phyloP scores from a whole-genome alignment of 2,888 invertebrate genomes.

The Blera fallax region DNA sequence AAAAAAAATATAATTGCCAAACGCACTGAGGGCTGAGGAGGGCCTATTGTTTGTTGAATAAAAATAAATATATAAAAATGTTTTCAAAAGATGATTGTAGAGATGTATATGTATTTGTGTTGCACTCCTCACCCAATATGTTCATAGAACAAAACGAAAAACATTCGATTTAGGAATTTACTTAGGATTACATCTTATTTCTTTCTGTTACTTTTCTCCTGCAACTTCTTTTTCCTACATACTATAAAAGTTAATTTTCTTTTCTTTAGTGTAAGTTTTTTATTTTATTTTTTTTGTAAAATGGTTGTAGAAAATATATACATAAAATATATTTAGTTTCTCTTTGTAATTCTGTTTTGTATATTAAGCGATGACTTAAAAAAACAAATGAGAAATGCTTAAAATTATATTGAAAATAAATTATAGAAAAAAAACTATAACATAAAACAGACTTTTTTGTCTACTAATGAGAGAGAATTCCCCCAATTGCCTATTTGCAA shows the following conservation, averaged over 20 bases:
- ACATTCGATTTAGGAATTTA: slow-evolving; percentile 55
- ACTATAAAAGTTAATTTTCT: background rate
- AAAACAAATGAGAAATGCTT: background rate
- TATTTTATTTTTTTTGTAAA: slow-evolving; percentile 44
- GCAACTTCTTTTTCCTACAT: slow-evolving; percentile 6
- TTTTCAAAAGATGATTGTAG: slow-evolving; percentile 7
- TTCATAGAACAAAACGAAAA: slow-evolving; percentile 59
- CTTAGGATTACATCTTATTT: slow-evolving; percentile 26
- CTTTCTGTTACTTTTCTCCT: slow-evolving; percentile 25
- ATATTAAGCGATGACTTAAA: slow-evolving; percentile 6
- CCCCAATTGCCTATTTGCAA: too few species aligned
- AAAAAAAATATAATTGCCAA: slow-evolving; percentile 47
- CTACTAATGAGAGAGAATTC: too few species aligned
- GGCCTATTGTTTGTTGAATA: slow-evolving; percentile 23
- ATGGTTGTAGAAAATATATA: slow-evolving; percentile 56
- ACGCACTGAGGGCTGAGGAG: slow-evolving; percentile 61
- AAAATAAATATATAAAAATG: slow-evolving; percentile 15
- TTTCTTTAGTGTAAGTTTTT: slow-evolving; percentile 4
- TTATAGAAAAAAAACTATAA: background rate
- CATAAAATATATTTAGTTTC: slow-evolving; percentile 20
- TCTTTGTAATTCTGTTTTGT: slow-evolving; percentile 1
- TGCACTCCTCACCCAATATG: slow-evolving; percentile 41
- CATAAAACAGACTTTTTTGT: background rate
- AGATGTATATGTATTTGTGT: slow-evolving; percentile 19
- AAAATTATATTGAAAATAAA: background rate